Percentiles rank a stretch among this genome's conserved stretches.
These are phyloP conservation scores for Apis laboriosa DNA, from an alignment of 1,140 invertebrate genomes.

Conservation along the genomic window DNA sequence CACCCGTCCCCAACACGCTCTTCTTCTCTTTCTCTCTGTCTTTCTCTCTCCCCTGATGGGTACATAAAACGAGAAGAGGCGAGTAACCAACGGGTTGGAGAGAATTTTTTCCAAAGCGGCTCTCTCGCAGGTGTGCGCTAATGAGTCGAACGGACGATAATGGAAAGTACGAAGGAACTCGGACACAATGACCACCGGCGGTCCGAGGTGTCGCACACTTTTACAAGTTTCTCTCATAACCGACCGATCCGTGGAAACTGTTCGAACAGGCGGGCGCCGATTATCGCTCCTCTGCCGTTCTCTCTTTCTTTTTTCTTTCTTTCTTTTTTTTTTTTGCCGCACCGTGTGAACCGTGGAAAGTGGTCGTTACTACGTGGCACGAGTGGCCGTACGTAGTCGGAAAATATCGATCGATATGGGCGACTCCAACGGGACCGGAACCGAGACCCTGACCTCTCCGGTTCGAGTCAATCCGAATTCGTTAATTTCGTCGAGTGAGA, in stretches of 20 bases:
- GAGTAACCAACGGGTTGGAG: conserved; percentile 25
- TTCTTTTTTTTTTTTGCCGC: neutral
- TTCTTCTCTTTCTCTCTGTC: neutral
- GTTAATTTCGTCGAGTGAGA: too few relatives aligned
- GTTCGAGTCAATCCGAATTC: neutral
- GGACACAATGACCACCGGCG: conserved; percentile 48
- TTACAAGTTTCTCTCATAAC: neutral
- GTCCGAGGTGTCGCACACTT: neutral
- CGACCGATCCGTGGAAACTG: neutral
- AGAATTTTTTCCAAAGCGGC: conserved; percentile 35
- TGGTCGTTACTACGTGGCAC: neutral
- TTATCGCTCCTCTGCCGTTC: neutral
- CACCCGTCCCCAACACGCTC: neutral
- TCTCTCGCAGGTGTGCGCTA: conserved; percentile 65
- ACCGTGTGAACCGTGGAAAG: neutral
- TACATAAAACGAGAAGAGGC: neutral
- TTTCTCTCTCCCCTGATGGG: too few relatives aligned
- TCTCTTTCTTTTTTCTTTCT: neutral
- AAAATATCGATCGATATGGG: neutral
- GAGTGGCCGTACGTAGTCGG: too few relatives aligned
- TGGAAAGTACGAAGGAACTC: conserved; percentile 42
- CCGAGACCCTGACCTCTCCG: neutral
- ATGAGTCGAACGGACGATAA: conserved; percentile 64
- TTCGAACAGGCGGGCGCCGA: neutral
- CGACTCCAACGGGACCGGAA: neutral